A percentile compares a stretch with the other conserved stretches of the same genome.
phyloP scores from a whole-genome alignment of 1,140 invertebrate species.

The Caenorhabditis inopinata region DNA sequence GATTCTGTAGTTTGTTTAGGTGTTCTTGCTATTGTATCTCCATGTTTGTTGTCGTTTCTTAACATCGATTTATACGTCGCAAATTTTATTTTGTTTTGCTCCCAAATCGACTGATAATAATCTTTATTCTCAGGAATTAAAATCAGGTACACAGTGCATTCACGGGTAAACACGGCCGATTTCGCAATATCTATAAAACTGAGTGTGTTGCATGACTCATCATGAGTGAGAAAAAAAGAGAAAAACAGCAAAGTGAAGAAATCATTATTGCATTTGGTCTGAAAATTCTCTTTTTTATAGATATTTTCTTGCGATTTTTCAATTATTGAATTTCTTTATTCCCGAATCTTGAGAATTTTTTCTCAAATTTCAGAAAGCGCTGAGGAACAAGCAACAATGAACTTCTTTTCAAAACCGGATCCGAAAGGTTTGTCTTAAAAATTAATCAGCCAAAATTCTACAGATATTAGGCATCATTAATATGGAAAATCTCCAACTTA shows the following conservation, averaged over 20 bases:
- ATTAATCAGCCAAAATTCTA: no score
- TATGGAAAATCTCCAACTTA: no score
- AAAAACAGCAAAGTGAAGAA: background rate
- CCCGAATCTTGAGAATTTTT: background rate
- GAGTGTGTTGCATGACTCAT: background rate
- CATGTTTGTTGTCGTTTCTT: background rate
- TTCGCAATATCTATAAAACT: background rate
- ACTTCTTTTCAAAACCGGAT: constrained; percentile 48
- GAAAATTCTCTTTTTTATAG: background rate
- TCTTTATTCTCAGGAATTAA: no score
- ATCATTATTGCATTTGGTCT: background rate
- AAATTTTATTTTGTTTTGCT: no score
- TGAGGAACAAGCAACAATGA: background rate
- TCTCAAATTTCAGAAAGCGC: background rate
- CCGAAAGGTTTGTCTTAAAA: constrained; percentile 43
- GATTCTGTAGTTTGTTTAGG: background rate
- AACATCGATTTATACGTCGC: no score
- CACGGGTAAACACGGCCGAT: background rate
- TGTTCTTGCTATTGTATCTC: background rate
- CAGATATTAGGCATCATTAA: no score
- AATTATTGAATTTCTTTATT: no score
- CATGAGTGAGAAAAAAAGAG: background rate
- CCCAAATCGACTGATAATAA: no score
- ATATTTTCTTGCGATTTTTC: background rate
- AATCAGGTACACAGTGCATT: background rate